These are phyloP conservation scores for Parotocinclus haroldoi DNA, from an alignment of 2,797 vertebrate species.

Conservation along the genomic window DNA sequence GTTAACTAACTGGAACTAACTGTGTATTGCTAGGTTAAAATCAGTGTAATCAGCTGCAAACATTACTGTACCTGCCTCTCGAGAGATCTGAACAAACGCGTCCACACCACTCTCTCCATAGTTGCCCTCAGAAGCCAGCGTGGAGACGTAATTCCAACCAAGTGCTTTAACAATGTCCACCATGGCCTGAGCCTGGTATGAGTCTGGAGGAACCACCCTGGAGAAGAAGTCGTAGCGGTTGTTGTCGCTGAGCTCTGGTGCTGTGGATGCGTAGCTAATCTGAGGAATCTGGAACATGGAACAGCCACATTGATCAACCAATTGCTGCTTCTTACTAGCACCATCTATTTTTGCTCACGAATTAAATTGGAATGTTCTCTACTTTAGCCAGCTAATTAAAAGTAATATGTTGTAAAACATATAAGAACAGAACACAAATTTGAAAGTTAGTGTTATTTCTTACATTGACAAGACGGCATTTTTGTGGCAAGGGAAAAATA, in stretches of 20 bases:
- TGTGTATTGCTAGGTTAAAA: no score
- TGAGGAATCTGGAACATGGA: constrained; percentile 79
- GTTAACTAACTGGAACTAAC: no score
- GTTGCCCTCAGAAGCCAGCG: constrained; percentile 85
- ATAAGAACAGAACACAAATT: no score
- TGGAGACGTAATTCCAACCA: constrained; percentile 92
- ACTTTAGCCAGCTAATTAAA: no score
- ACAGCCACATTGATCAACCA: no score
- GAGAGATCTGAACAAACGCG: constrained; percentile 86
- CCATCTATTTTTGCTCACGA: no score
- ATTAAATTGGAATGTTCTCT: no score
- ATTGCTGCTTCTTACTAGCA: no score
- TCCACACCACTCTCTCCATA: constrained; percentile 90
- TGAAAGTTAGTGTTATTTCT: no score
- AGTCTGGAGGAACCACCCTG: constrained; percentile 87
- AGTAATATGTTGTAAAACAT: no score
- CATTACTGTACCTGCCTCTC: constrained; percentile 75
- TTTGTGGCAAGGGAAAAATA: no score
- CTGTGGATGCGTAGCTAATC: constrained; percentile 89
- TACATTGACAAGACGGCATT: no score
- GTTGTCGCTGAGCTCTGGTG: constrained; percentile 87
- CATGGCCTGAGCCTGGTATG: constrained; percentile 91
- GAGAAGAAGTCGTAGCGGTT: constrained; percentile 90
- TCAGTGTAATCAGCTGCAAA: constrained; percentile 28
- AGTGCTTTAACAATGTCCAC: constrained; percentile 84